A percentile compares a stretch with the other conserved stretches of the same genome.
phyloP scores from a whole-genome alignment of 2,888 invertebrate species.

The Iselma pallidipennis region DNA sequence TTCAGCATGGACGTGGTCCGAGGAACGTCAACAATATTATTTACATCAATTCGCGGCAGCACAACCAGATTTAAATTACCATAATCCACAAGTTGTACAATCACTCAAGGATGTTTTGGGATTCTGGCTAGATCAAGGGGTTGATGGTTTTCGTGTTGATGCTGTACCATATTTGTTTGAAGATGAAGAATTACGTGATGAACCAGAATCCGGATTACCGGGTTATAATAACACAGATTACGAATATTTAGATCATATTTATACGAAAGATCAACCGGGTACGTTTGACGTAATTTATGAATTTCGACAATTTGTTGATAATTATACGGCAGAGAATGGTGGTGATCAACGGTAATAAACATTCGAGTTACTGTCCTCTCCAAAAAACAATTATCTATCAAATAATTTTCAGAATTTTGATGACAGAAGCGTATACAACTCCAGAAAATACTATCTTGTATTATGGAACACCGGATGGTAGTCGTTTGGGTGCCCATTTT shows the following conservation, averaged over 20 bases:
- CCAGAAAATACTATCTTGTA: conserved; percentile 65
- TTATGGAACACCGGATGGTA: conserved; percentile 62
- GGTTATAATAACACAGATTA: conserved; percentile 60
- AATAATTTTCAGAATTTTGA: conserved; percentile 63
- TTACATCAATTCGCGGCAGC: conserved; percentile 75
- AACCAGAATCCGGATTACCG: conserved; percentile 48
- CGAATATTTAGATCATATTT: conserved; percentile 64
- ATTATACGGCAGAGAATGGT: conserved; percentile 54
- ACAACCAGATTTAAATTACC: conserved; percentile 83
- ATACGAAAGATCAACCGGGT: conserved; percentile 63
- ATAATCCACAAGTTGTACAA: conserved; percentile 68
- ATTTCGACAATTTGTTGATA: conserved; percentile 67
- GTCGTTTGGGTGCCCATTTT: conserved; percentile 67
- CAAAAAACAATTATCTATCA: conserved; percentile 9
- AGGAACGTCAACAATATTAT: conserved; percentile 71
- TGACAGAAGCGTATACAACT: conserved; percentile 75
- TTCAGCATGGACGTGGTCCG: conserved; percentile 61
- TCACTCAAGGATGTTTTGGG: conserved; percentile 71
- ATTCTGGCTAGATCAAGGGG: conserved; percentile 82
- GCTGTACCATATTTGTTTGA: conserved; percentile 64
- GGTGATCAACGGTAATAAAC: conserved; percentile 49
- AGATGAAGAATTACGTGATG: conserved; percentile 50
- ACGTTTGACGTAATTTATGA: conserved; percentile 68
- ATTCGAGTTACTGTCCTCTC: too few relatives aligned
- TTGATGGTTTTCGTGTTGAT: conserved; percentile 86